Evolutionary conservation across 2,113 vertebrate genomes (phyloP).

Genomic region (Alethe diademata): DNA sequence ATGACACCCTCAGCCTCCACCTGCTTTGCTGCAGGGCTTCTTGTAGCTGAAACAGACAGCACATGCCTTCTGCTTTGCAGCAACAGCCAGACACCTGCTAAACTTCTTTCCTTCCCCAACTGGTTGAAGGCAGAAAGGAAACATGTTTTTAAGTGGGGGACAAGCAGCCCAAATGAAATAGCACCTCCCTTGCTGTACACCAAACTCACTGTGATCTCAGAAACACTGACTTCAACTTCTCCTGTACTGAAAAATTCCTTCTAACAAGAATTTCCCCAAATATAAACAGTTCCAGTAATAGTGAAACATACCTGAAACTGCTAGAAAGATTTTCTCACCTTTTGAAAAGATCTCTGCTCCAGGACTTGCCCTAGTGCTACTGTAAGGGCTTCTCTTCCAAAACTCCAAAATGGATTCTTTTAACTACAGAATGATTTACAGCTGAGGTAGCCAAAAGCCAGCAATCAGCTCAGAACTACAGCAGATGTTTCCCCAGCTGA

Average conservation of each 20-base stretch:
- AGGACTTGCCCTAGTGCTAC: neutral
- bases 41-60: slow-evolving; percentile 60
- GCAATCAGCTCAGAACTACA: neutral
- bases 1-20: slow-evolving; percentile 54
- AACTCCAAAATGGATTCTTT: neutral
- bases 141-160: neutral
- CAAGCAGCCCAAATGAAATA: neutral
- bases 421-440: neutral
- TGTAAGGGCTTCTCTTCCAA: neutral
- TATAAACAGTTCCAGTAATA: neutral
- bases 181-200: neutral
- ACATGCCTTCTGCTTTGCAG: slow-evolving; percentile 40
- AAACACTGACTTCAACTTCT: neutral
- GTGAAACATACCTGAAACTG: neutral
- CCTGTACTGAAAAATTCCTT: neutral
- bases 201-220: neutral
- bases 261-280: neutral
- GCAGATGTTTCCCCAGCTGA: slow-evolving; percentile 41
- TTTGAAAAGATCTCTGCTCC: neutral
- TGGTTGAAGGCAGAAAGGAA: neutral
- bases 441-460: neutral
- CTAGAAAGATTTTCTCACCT: neutral
- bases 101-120: neutral
- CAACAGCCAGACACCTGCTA: slow-evolving; percentile 45
- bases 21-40: slow-evolving; percentile 66